phyloP scores from a whole-genome alignment of 2,113 vertebrate species.

The Procavia capensis region DNA sequence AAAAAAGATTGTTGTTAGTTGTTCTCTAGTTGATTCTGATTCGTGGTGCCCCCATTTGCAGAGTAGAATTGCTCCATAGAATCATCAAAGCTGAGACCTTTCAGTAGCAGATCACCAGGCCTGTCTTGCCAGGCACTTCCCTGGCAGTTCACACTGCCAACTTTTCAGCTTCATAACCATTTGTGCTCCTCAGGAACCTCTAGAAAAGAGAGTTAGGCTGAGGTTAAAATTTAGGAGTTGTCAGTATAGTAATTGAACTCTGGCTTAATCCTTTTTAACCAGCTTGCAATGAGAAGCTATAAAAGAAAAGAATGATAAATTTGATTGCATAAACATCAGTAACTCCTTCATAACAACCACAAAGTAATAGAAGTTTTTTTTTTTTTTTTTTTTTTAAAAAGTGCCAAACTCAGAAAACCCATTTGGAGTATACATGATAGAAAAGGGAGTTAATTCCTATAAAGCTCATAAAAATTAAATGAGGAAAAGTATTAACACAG shows the following conservation, averaged over 20 bases:
- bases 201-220: neutral
- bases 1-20: neutral
- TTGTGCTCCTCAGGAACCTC: too few relatives aligned
- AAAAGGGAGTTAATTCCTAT: neutral
- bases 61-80: too few relatives aligned
- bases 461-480: neutral
- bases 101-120: too few relatives aligned
- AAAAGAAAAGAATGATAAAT: neutral
- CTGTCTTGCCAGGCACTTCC: too few relatives aligned
- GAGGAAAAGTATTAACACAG: neutral
- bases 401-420: neutral
- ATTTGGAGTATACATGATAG: neutral
- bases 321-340: neutral
- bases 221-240: slow-evolving; percentile 24
- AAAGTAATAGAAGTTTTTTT: too few relatives aligned
- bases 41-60: too few relatives aligned
- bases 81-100: too few relatives aligned
- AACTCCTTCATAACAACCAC: neutral
- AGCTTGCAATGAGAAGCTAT: neutral
- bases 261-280: neutral
- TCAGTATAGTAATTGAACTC: neutral
- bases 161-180: too few relatives aligned
- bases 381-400: too few relatives aligned
- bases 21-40: too few relatives aligned
- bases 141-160: too few relatives aligned